Evolutionary conservation across 2,888 invertebrate genomes (phyloP).

Genomic region (Tridacna gigas): DNA sequence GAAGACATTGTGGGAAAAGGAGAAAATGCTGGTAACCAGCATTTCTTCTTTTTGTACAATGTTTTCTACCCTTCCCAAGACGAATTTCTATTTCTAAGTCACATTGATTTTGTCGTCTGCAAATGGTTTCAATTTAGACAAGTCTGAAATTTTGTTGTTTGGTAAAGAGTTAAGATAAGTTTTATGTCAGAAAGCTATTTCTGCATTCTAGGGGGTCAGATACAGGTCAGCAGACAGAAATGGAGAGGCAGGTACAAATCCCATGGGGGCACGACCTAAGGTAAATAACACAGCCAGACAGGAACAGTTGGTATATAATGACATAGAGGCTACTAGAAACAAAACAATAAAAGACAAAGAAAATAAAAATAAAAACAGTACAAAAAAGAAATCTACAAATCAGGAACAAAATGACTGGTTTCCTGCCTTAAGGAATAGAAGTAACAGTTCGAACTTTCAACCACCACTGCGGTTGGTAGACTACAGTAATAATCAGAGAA

Average conservation of each 20-base stretch:
- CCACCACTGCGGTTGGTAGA: constrained; percentile 31
- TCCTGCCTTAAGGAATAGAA: background rate
- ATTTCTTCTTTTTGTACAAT: too few relatives aligned
- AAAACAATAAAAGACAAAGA: constrained; percentile 57
- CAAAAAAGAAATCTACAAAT: constrained; percentile 6
- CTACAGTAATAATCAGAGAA: constrained; percentile 35
- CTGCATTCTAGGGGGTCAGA: background rate
- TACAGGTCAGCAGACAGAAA: background rate
- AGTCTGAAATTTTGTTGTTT: too few relatives aligned
- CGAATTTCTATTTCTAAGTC: too few relatives aligned
- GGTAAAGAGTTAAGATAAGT: background rate
- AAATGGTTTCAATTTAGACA: too few relatives aligned
- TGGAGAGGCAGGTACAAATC: background rate
- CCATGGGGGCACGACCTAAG: constrained; percentile 1
- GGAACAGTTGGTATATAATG: background rate
- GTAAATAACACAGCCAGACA: constrained; percentile 2
- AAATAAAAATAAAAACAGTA: constrained; percentile 52
- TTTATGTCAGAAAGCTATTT: background rate
- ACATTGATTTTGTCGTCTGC: too few relatives aligned
- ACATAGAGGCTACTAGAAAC: constrained; percentile 24
- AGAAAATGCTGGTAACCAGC: too few relatives aligned
- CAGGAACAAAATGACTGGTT: constrained; percentile 4
- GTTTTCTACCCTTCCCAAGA: too few relatives aligned
- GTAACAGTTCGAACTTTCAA: background rate
- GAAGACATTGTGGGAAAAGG: too few relatives aligned